Conservation (phyloP, 2,888 invertebrate species). For the Athalia rosae region DNA sequence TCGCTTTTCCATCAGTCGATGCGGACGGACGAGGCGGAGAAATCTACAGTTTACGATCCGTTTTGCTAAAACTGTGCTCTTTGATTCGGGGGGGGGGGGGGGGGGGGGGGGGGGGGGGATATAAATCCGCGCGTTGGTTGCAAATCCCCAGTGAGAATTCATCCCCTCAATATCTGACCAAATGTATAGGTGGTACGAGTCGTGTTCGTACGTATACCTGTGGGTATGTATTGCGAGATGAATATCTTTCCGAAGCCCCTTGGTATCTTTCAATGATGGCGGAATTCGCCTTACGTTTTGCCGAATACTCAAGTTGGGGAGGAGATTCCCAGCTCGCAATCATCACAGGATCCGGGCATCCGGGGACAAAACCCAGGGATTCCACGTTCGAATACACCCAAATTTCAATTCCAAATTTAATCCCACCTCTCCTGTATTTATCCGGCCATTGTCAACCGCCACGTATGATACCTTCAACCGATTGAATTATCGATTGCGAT, state of each 20-base stretch:
- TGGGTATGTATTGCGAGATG: slow-evolving; percentile 22
- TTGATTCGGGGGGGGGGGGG: slow-evolving; percentile 26
- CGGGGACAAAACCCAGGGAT: background rate
- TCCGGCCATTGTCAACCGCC: too few species aligned
- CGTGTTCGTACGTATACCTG: background rate
- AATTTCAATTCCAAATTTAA: background rate
- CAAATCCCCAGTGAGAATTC: slow-evolving; percentile 55
- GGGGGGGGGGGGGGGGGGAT: too few species aligned
- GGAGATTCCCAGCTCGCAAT: slow-evolving; percentile 19
- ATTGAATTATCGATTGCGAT: too few species aligned
- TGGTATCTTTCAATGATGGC: slow-evolving; percentile 17
- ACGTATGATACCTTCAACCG: too few species aligned
- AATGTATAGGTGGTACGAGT: background rate
- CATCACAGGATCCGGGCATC: slow-evolving; percentile 10
- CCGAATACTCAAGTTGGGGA: background rate
- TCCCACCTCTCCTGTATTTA: background rate
- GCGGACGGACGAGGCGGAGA: too few species aligned
- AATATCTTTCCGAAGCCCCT: slow-evolving; percentile 34
- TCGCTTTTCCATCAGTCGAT: too few species aligned
- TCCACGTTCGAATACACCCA: background rate
- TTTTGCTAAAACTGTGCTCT: slow-evolving; percentile 8
- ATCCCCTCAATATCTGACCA: background rate
- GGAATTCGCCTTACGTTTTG: slow-evolving; percentile 21
- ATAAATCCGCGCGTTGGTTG: slow-evolving; percentile 52
- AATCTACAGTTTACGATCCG: too few species aligned